These are phyloP conservation scores for Delphinus delphis DNA, from an alignment of 2,113 vertebrate species.

Conservation along the genomic window DNA sequence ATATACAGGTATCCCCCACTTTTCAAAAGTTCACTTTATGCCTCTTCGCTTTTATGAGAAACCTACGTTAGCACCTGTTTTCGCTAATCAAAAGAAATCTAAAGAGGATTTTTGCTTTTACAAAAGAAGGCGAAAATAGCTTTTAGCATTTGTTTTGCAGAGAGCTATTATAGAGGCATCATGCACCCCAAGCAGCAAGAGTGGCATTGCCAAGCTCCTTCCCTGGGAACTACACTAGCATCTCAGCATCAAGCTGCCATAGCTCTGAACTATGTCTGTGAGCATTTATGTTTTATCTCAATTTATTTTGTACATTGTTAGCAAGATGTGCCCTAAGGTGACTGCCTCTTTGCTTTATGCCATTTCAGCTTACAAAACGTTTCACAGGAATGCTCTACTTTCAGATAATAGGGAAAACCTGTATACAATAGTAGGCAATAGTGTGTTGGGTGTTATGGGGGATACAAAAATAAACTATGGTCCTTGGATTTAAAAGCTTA, in stretches of 20 bases:
- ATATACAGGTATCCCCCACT: neutral
- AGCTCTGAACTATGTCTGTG: neutral
- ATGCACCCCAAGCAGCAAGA: neutral
- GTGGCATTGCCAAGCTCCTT: neutral
- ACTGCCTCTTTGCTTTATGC: neutral
- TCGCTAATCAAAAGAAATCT: neutral
- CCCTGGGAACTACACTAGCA: neutral
- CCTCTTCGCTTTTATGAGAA: neutral
- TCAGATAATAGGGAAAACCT: neutral
- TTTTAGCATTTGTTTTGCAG: neutral
- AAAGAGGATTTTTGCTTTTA: neutral
- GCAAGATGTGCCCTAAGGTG: neutral
- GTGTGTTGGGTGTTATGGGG: neutral
- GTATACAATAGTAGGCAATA: neutral
- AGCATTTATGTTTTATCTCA: no score
- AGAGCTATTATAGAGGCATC: neutral
- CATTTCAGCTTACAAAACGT: neutral
- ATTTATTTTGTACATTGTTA: no score
- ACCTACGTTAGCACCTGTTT: neutral
- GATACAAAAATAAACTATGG: neutral
- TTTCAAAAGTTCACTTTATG: neutral
- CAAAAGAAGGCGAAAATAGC: neutral
- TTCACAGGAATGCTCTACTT: neutral
- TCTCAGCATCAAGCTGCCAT: neutral
- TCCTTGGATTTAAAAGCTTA: neutral